Percentiles rank a stretch among this genome's conserved stretches.
phyloP scores from a whole-genome alignment of 37 sponge, comb jelly and placozoan species.

The Tethya wilhelma region DNA sequence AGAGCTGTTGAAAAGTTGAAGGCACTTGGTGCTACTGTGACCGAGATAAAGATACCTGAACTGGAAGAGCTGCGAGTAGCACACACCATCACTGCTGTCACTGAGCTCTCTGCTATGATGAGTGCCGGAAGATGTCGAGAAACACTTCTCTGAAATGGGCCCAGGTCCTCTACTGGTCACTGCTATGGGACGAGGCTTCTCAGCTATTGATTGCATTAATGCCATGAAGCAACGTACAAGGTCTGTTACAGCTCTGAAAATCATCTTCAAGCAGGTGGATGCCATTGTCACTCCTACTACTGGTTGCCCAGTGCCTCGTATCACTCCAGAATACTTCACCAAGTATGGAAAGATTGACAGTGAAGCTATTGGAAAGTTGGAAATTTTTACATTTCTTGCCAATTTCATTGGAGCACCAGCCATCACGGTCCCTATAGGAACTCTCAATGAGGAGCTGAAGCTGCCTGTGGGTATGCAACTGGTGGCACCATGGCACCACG shows the following conservation, averaged over 20 bases:
- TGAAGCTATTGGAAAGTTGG: not conserved
- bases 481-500: not conserved
- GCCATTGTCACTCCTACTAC: conserved; percentile 45
- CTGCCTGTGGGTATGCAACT: not conserved
- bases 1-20: conserved; percentile 3
- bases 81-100: conserved; percentile 1
- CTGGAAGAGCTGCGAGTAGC: conserved; percentile 17
- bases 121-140: conserved; percentile 8
- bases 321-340: too few relatives aligned
- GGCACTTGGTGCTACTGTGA: conserved; percentile 3
- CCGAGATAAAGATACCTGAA: conserved; percentile 18
- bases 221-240: conserved; percentile 55
- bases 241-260: conserved; percentile 18
- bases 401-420: conserved; percentile 75
- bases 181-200: not conserved
- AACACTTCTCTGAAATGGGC: conserved; percentile 27
- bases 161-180: conserved; percentile 15
- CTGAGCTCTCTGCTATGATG: conserved; percentile 21
- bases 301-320: conserved; percentile 14
- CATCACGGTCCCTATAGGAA: conserved; percentile 27
- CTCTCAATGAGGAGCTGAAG: too few relatives aligned
- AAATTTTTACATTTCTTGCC: not conserved
- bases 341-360: not conserved
- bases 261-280: conserved; percentile 27
- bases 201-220: conserved; percentile 17